Evolutionary conservation across 2,113 vertebrate genomes (phyloP).

Genomic region (Stercorarius parasiticus): DNA sequence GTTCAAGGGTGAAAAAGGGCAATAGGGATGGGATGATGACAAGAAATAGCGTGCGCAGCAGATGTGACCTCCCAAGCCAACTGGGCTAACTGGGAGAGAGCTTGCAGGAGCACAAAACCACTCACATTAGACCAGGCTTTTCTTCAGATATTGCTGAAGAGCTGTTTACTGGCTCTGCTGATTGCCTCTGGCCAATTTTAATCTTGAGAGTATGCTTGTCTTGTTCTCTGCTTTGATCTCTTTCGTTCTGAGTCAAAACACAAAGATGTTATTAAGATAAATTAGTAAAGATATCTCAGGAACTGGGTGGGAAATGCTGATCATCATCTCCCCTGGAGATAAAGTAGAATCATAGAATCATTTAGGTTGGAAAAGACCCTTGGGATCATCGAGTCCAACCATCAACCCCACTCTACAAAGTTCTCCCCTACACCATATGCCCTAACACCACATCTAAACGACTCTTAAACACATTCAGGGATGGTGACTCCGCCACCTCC

Average conservation of each 20-base stretch:
- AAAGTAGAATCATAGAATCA: too few relatives aligned
- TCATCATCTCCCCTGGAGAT: slow-evolving; percentile 44
- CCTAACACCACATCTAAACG: too few relatives aligned
- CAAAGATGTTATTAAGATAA: slow-evolving; percentile 64
- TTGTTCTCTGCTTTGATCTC: slow-evolving; percentile 56
- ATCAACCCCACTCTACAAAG: too few relatives aligned
- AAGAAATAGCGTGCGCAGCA: neutral
- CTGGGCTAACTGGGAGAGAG: neutral
- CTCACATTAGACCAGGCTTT: neutral
- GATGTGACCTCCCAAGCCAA: neutral
- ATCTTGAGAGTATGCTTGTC: slow-evolving; percentile 11
- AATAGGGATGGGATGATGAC: neutral
- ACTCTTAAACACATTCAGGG: too few relatives aligned
- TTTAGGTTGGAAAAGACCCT: too few relatives aligned
- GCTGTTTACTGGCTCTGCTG: slow-evolving; percentile 42
- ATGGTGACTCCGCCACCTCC: too few relatives aligned
- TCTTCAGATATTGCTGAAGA: slow-evolving; percentile 17
- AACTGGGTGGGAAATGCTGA: slow-evolving; percentile 57
- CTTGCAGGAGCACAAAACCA: neutral
- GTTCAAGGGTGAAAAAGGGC: neutral
- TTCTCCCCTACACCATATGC: too few relatives aligned
- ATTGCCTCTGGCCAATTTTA: slow-evolving; percentile 53
- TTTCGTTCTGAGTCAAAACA: slow-evolving; percentile 50
- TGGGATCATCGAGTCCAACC: too few relatives aligned
- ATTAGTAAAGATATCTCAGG: slow-evolving; percentile 41